Percentiles rank a stretch among this genome's conserved stretches.
phyloP scores from a whole-genome alignment of 1,140 invertebrate genomes.

The Drosophila nannoptera region DNA sequence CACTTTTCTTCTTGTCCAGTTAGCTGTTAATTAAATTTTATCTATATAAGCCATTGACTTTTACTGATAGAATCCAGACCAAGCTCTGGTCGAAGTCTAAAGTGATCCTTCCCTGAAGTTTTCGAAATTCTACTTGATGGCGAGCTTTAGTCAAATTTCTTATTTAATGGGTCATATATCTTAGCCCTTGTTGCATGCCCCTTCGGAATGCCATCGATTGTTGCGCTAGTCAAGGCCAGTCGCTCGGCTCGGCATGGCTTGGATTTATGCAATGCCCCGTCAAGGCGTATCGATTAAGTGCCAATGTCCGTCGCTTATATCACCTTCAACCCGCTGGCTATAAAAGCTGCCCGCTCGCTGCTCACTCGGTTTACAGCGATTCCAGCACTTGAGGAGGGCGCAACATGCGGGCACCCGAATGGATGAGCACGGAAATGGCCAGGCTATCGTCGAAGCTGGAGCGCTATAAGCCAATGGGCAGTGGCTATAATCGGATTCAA shows the following conservation, averaged over 20 bases:
- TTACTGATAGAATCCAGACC: neutral
- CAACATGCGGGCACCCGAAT: conserved; percentile 68
- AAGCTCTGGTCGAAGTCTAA: too few relatives aligned
- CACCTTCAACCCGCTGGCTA: conserved; percentile 23
- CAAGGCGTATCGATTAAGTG: conserved; percentile 53
- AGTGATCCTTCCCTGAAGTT: too few relatives aligned
- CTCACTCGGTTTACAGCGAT: conserved; percentile 46
- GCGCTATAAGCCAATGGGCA: conserved; percentile 66
- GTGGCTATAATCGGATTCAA: conserved; percentile 75
- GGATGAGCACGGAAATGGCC: conserved; percentile 73
- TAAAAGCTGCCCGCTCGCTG: conserved; percentile 48
- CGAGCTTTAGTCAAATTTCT: conserved; percentile 52
- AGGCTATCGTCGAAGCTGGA: conserved; percentile 64
- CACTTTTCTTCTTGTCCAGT: conserved; percentile 48
- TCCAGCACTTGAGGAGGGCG: conserved; percentile 20
- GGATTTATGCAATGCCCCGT: conserved; percentile 44
- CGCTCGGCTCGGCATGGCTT: conserved; percentile 11
- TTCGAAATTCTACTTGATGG: conserved; percentile 50
- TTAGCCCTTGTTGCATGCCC: conserved; percentile 39
- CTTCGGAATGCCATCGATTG: conserved; percentile 18
- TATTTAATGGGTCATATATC: conserved; percentile 60
- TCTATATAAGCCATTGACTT: conserved; percentile 24
- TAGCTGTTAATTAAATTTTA: conserved; percentile 71
- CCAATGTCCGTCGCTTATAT: conserved; percentile 39
- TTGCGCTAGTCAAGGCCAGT: conserved; percentile 26